Conservation (phyloP, 2,113 vertebrate genomes). For the Eleginops maclovinus region DNA sequence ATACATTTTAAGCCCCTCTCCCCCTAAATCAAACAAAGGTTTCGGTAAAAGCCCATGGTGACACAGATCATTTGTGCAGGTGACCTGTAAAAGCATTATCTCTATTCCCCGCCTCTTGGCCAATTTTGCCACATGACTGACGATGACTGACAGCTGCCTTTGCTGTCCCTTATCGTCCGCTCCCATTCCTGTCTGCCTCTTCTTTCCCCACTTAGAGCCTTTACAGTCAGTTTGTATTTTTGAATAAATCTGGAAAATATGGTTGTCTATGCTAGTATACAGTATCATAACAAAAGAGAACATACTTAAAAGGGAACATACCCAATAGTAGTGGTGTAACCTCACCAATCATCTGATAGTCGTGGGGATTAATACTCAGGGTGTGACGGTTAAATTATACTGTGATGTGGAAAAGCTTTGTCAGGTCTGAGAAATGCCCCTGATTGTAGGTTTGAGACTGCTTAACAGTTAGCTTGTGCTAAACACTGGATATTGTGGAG, state of each 20-base stretch:
- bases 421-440: not conserved
- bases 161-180: not conserved
- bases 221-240: not conserved
- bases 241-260: not conserved
- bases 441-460: not conserved
- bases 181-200: not conserved
- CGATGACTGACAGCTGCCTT: slow-evolving; percentile 39
- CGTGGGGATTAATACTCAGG: not conserved
- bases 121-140: slow-evolving; percentile 13
- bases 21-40: slow-evolving; percentile 6
- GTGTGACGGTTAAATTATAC: not conserved
- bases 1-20: not conserved
- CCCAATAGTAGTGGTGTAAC: not conserved
- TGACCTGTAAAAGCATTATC: slow-evolving; percentile 13
- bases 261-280: not conserved
- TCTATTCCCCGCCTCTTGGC: not conserved
- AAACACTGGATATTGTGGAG: not conserved
- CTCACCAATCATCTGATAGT: not conserved
- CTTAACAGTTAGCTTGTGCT: not conserved
- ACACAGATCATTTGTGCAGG: not conserved
- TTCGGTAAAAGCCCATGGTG: not conserved
- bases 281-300: not conserved
- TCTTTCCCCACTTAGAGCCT: not conserved
- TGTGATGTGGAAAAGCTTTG: not conserved
- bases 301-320: not conserved